Percentiles rank a stretch among this genome's conserved stretches.
These are phyloP conservation scores for Microctonus hyperodae DNA, from an alignment of 2,888 invertebrate genomes.

Conservation along the genomic window DNA sequence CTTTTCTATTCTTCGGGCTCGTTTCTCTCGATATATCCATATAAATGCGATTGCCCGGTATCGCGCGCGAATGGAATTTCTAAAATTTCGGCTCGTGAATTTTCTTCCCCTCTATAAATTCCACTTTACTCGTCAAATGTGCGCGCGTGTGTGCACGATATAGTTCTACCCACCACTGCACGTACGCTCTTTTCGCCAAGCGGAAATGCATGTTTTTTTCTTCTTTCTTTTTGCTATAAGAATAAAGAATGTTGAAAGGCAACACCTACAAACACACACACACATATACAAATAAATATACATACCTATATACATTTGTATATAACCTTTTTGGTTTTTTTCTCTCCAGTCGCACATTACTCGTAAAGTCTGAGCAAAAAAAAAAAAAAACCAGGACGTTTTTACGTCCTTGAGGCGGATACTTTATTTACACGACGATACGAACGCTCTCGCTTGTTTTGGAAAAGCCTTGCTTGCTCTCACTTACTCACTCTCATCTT, in stretches of 20 bases:
- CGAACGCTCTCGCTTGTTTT: conserved; percentile 21
- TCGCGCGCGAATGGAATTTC: conserved; percentile 34
- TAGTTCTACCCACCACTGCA: neutral
- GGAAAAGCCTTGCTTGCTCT: neutral
- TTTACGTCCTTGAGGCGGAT: conserved; percentile 21
- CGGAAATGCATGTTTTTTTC: conserved; percentile 25
- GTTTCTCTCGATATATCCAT: neutral
- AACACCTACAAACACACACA: neutral
- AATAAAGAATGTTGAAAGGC: conserved; percentile 9
- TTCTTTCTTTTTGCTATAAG: neutral
- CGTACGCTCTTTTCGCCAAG: conserved; percentile 10
- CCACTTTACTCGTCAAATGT: conserved; percentile 14
- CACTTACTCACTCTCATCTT: neutral
- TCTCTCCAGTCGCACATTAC: conserved; percentile 3
- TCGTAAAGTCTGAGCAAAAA: conserved; percentile 26
- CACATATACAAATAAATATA: neutral
- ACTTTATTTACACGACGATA: conserved; percentile 31
- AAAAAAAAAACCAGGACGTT: conserved; percentile 9
- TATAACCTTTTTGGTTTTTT: conserved; percentile 3
- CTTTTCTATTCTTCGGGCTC: neutral
- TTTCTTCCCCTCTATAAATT: conserved; percentile 28
- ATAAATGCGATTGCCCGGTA: conserved; percentile 27
- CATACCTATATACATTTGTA: neutral
- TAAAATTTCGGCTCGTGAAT: conserved; percentile 32
- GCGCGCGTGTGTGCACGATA: conserved; percentile 15